Evolutionary conservation across 2,113 vertebrate species (phyloP).

Genomic region (Coracopsis vasa): DNA sequence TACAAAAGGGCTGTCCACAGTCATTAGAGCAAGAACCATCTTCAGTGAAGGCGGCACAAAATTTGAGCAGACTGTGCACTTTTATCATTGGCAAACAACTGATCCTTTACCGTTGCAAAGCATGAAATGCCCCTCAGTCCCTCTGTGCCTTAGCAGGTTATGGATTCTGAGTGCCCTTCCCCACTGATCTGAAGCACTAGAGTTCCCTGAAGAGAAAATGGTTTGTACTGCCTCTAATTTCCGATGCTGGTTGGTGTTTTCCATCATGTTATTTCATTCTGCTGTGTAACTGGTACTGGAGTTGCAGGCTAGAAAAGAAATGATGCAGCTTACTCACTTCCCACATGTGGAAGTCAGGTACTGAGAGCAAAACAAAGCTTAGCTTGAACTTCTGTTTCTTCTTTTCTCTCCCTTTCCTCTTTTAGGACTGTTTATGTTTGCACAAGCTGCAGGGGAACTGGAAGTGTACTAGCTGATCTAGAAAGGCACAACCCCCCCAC

Average conservation of each 20-base stretch:
- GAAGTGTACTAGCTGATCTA: background rate
- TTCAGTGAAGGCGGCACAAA: background rate
- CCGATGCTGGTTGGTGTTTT: background rate
- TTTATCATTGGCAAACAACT: background rate
- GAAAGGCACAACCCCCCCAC: background rate
- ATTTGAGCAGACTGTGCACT: background rate
- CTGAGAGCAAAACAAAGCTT: background rate
- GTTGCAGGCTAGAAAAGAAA: background rate
- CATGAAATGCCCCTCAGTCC: background rate
- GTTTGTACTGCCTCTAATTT: background rate
- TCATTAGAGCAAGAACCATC: background rate
- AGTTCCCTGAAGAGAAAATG: background rate
- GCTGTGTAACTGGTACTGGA: background rate
- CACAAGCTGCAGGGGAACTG: background rate
- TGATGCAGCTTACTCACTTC: background rate
- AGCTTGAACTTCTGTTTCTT: constrained; percentile 2
- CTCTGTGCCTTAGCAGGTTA: background rate
- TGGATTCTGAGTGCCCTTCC: background rate
- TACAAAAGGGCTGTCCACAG: background rate
- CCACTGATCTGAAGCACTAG: background rate
- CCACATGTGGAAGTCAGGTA: background rate
- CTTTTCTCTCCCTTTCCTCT: background rate
- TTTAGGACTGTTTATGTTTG: background rate
- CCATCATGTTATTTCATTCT: background rate
- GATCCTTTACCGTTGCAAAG: background rate